These are phyloP conservation scores for Amphiura filiformis DNA, from an alignment of 35 echinoderm and acorn worm species.

Conservation along the genomic window DNA sequence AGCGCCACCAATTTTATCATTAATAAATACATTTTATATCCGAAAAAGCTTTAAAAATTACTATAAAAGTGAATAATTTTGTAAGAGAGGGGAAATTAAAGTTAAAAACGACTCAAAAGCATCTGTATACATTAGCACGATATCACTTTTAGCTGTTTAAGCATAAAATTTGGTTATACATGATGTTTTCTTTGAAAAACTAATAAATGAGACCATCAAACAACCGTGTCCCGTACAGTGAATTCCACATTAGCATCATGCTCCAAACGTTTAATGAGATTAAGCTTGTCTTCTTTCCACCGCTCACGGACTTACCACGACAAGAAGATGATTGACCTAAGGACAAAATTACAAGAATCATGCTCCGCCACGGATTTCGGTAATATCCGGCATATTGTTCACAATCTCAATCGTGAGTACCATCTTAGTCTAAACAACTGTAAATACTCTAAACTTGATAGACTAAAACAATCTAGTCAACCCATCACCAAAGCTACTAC, in stretches of 20 bases:
- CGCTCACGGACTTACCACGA: background rate
- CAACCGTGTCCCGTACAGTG: background rate
- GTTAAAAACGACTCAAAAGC: too few species aligned
- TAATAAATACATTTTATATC: too few species aligned
- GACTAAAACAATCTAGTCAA: too few species aligned
- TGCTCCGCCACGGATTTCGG: background rate
- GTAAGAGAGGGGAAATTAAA: too few species aligned
- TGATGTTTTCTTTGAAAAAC: too few species aligned
- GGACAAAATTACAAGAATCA: background rate
- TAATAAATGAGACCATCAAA: too few species aligned
- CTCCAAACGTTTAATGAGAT: background rate
- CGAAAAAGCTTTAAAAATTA: too few species aligned
- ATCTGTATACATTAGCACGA: too few species aligned
- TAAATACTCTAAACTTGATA: background rate
- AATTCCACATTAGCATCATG: background rate
- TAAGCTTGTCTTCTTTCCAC: background rate
- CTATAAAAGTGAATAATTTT: too few species aligned
- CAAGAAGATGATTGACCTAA: background rate
- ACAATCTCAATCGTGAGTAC: background rate
- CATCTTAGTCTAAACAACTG: background rate
- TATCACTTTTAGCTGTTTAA: too few species aligned
- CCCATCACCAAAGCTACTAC: background rate
- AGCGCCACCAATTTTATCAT: too few species aligned
- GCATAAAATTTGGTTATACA: too few species aligned
- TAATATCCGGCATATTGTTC: background rate